Percentiles rank a stretch among this genome's conserved stretches.
phyloP scores from a whole-genome alignment of 2,888 invertebrate genomes.

The Opisthograptis luteolata region DNA sequence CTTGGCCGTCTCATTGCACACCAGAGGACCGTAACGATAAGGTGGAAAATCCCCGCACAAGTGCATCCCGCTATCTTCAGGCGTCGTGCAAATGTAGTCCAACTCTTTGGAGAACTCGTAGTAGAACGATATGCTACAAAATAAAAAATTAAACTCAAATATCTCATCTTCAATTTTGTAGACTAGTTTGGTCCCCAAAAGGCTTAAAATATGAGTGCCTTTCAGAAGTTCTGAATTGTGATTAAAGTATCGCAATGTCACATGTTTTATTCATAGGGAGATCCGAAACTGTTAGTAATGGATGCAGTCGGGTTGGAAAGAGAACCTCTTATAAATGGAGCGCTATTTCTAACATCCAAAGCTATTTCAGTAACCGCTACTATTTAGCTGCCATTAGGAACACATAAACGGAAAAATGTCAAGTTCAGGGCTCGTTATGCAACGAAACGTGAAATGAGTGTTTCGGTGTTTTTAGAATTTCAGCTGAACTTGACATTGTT shows the following conservation, averaged over 20 bases:
- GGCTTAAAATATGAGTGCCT: constrained; percentile 23
- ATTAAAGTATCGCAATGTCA: constrained; percentile 33
- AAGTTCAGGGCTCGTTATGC: constrained; percentile 28
- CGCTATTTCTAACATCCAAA: constrained; percentile 31
- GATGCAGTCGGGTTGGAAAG: constrained; percentile 28
- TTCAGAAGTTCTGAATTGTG: constrained; percentile 26
- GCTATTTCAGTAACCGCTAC: constrained; percentile 22
- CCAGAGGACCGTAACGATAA: constrained; percentile 87
- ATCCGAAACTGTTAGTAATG: constrained; percentile 24
- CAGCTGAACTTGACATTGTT: constrained; percentile 29
- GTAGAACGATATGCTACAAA: constrained; percentile 89
- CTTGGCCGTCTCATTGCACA: constrained; percentile 91
- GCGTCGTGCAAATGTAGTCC: constrained; percentile 98
- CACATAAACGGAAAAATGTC: constrained; percentile 33
- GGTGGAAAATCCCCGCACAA: constrained; percentile 93
- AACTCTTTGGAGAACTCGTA: constrained; percentile 94
- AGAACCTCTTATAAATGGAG: constrained; percentile 27
- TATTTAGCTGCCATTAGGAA: constrained; percentile 24
- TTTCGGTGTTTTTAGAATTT: constrained; percentile 15
- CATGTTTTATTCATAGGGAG: constrained; percentile 36
- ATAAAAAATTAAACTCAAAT: constrained; percentile 30
- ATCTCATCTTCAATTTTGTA: constrained; percentile 7
- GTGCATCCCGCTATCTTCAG: constrained; percentile 98
- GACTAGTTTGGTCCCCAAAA: constrained; percentile 12
- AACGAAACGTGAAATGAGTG: constrained; percentile 20